These are phyloP conservation scores for Sitta carolinensis DNA, from an alignment of 2,797 vertebrate genomes.

Conservation along the genomic window DNA sequence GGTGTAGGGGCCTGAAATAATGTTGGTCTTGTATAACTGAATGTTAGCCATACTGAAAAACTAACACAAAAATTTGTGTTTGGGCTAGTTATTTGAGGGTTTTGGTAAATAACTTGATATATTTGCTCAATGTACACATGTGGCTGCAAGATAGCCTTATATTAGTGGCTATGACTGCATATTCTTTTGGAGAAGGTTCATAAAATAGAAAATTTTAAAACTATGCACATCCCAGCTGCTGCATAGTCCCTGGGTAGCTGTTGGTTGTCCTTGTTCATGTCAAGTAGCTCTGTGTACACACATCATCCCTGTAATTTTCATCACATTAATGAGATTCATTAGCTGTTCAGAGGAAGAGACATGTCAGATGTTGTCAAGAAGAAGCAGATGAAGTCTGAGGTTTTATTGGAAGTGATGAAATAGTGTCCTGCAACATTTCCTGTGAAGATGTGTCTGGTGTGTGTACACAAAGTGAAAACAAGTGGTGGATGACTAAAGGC, in stretches of 20 bases:
- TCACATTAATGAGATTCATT: slow-evolving; percentile 13
- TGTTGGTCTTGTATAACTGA: neutral
- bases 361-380: neutral
- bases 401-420: neutral
- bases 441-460: neutral
- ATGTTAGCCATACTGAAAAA: neutral
- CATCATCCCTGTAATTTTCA: slow-evolving; percentile 12
- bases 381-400: neutral
- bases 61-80: neutral
- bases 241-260: neutral
- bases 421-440: neutral
- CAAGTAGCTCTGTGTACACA: rapidly evolving
- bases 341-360: neutral
- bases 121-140: neutral
- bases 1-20: neutral
- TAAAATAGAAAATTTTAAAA: neutral
- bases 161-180: neutral
- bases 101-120: neutral
- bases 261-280: neutral
- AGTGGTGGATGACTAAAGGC: neutral
- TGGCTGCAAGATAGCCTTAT: neutral
- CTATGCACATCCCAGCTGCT: neutral
- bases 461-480: neutral
- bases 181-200: neutral
- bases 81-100: neutral